phyloP scores from a whole-genome alignment of 2,797 vertebrate genomes.

The Salmo trutta region DNA sequence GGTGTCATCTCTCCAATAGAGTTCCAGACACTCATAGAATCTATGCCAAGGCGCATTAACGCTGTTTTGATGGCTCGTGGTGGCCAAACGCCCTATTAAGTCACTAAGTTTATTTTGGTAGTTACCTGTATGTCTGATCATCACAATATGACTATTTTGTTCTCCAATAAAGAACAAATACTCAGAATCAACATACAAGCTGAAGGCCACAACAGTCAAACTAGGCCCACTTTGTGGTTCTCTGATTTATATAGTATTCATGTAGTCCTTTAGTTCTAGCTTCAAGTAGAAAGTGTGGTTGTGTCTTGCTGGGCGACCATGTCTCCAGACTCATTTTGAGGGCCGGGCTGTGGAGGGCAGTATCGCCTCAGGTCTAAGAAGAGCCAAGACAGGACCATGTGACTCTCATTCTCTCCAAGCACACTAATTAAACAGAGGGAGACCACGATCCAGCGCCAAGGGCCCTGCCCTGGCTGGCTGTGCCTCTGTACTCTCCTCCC shows the following conservation, averaged over 20 bases:
- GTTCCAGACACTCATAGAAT: no score
- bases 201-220: not conserved
- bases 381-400: not conserved
- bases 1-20: no score
- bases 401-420: not conserved
- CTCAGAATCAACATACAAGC: not conserved
- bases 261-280: not conserved
- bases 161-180: not conserved
- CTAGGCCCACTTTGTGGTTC: not conserved
- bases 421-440: slow-evolving; percentile 4
- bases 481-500: not conserved
- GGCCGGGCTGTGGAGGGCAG: not conserved
- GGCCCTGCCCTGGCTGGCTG: not conserved
- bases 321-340: not conserved
- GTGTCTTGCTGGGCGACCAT: not conserved
- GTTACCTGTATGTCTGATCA: not conserved
- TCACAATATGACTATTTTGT: not conserved
- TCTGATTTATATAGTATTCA: not conserved
- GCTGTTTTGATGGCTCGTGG: no score
- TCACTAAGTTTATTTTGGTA: no score
- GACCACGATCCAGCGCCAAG: slow-evolving; percentile 20
- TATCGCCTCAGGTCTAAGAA: slow-evolving; percentile 1
- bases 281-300: not conserved
- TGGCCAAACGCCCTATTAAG: no score
- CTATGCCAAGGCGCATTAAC: no score